phyloP scores from a whole-genome alignment of 2,888 invertebrate genomes.

The Pseudococcus longispinus region DNA sequence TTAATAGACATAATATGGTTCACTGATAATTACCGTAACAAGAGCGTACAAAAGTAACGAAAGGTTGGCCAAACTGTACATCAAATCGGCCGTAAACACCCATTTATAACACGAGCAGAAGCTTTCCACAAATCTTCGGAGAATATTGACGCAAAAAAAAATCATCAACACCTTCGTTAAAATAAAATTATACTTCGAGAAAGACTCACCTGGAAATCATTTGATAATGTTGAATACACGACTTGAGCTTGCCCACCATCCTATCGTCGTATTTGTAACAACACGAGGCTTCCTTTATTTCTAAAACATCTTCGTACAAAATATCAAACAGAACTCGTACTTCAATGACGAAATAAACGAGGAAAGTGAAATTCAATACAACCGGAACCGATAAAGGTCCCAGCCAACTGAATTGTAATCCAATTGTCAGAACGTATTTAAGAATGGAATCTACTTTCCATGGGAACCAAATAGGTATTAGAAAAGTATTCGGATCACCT shows the following conservation, averaged over 20 bases:
- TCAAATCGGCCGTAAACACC: neutral
- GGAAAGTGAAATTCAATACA: slow-evolving; percentile 32
- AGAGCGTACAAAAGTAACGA: slow-evolving; percentile 5
- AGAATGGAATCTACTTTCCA: neutral
- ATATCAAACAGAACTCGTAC: slow-evolving; percentile 2
- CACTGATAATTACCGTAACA: neutral
- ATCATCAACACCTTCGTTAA: neutral
- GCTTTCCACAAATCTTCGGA: neutral
- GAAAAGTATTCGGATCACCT: slow-evolving; percentile 11
- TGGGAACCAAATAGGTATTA: slow-evolving; percentile 16
- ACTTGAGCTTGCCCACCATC: neutral
- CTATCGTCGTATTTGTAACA: neutral
- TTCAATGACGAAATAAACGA: slow-evolving; percentile 27
- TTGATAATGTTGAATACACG: slow-evolving; percentile 40
- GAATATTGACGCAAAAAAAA: neutral
- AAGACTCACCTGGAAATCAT: slow-evolving; percentile 33
- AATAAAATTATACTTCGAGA: no score
- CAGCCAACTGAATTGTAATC: slow-evolving; percentile 14
- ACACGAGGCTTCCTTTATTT: neutral
- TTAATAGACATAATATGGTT: neutral
- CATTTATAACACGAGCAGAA: slow-evolving; percentile 32
- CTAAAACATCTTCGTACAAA: neutral
- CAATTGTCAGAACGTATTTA: slow-evolving; percentile 3
- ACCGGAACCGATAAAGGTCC: slow-evolving; percentile 14
- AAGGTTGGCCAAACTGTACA: slow-evolving; percentile 36